phyloP scores from a whole-genome alignment of 37 sponge, comb jelly and placozoan genomes.

The Geodia barretti region DNA sequence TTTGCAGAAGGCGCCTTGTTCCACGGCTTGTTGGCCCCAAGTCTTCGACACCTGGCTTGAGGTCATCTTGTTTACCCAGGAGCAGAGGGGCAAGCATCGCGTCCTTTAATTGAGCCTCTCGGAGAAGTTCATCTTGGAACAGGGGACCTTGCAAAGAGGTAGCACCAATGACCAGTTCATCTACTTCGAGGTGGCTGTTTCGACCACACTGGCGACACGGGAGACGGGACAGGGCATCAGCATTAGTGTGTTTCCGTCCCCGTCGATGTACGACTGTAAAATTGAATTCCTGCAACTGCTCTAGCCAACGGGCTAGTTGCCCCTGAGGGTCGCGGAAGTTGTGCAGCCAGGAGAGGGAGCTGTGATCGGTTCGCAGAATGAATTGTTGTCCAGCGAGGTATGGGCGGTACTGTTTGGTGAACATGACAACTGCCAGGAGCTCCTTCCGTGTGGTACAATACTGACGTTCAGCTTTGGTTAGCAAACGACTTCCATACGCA shows the following conservation, averaged over 20 bases:
- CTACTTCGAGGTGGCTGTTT: too few species aligned
- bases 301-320: constrained; percentile 35
- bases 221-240: constrained; percentile 24
- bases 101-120: too few species aligned
- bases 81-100: too few species aligned
- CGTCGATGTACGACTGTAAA: constrained; percentile 26
- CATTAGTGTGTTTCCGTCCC: constrained; percentile 9
- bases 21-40: too few species aligned
- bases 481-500: constrained; percentile 17
- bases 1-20: too few species aligned
- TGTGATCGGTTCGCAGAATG: constrained; percentile 22
- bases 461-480: constrained; percentile 16
- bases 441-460: constrained; percentile 29
- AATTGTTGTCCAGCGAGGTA: constrained; percentile 3
- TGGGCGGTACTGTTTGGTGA: not conserved
- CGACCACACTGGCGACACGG: constrained; percentile 9
- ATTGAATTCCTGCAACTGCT: constrained; percentile 16
- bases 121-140: too few species aligned
- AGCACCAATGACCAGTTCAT: too few species aligned
- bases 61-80: too few species aligned
- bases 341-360: constrained; percentile 25
- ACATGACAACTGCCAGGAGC: constrained; percentile 23
- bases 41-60: too few species aligned
- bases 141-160: too few species aligned
- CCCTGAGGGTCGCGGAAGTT: constrained; percentile 30